These are phyloP conservation scores for Xiphophorus couchianus DNA, from an alignment of 2,113 vertebrate genomes.

Conservation along the genomic window DNA sequence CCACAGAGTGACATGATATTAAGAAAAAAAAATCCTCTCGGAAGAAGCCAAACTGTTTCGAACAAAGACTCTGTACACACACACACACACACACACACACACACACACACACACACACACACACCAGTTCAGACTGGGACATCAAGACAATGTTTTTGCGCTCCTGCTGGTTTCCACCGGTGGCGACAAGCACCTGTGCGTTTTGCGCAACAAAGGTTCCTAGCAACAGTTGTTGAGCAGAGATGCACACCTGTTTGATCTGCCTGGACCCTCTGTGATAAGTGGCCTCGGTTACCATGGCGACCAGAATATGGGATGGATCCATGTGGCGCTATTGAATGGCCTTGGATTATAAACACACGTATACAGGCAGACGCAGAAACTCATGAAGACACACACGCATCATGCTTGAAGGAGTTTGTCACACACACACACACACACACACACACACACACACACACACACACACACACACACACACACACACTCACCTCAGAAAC, in stretches of 20 bases:
- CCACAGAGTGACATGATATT: constrained; percentile 13
- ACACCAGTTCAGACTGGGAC: constrained; percentile 39
- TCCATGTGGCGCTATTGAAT: constrained; percentile 66
- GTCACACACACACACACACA: neutral
- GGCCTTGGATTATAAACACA: constrained; percentile 68
- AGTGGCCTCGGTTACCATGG: constrained; percentile 72
- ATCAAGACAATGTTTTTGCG: constrained; percentile 42
- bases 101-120: constrained; percentile 25
- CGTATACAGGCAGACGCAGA: constrained; percentile 16
- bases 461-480: constrained; percentile 2
- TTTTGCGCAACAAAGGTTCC: constrained; percentile 68
- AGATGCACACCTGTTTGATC: constrained; percentile 80
- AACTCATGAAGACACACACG: constrained; percentile 24
- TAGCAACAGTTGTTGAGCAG: constrained; percentile 72
- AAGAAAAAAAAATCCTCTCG: neutral
- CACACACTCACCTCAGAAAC: neutral
- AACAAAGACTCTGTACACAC: neutral
- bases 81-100: constrained; percentile 5
- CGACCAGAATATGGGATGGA: constrained; percentile 69
- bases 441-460: neutral
- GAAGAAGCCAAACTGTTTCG: constrained; percentile 10
- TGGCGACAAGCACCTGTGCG: constrained; percentile 61
- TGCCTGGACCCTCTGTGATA: constrained; percentile 75
- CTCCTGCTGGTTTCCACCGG: constrained; percentile 58
- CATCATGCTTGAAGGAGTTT: constrained; percentile 15